Conservation (phyloP, 2,113 vertebrate species). For the Xenopus laevis region DNA sequence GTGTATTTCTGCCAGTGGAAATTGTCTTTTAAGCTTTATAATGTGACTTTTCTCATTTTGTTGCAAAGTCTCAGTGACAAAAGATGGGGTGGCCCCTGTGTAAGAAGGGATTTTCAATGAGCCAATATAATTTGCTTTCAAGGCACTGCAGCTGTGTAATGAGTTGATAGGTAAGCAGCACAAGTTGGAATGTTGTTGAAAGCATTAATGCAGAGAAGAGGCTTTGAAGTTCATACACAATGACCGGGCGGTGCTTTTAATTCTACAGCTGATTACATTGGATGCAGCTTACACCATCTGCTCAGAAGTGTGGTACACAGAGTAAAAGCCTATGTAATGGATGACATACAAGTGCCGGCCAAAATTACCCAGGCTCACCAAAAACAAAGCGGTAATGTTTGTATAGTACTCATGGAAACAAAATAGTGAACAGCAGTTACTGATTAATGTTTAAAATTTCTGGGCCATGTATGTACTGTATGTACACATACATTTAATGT, state of each 20-base stretch:
- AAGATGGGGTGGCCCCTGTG: too few relatives aligned
- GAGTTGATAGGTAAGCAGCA: conserved; percentile 25
- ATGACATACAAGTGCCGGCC: conserved; percentile 28
- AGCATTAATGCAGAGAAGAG: background rate
- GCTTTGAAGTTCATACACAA: conserved; percentile 35
- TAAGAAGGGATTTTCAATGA: too few relatives aligned
- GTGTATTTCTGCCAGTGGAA: too few relatives aligned
- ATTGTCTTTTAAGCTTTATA: too few relatives aligned
- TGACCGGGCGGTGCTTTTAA: conserved; percentile 15
- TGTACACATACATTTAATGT: background rate
- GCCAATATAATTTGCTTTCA: too few relatives aligned
- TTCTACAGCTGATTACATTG: conserved; percentile 34
- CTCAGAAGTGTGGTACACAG: conserved; percentile 18
- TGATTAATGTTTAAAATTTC: conserved; percentile 49
- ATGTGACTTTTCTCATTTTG: too few relatives aligned
- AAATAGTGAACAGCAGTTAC: conserved; percentile 12
- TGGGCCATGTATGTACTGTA: conserved; percentile 45
- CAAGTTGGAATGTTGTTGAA: conserved; percentile 14
- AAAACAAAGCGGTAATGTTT: conserved; percentile 34
- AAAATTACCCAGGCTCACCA: conserved; percentile 22
- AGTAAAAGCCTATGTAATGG: conserved; percentile 20
- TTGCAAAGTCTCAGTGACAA: too few relatives aligned
- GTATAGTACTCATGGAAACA: conserved; percentile 29
- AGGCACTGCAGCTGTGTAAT: conserved; percentile 5
- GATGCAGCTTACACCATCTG: conserved; percentile 22